Base-by-base conservation (phyloP, 2,888 invertebrate genomes). In the Eledona agricola region DNA sequence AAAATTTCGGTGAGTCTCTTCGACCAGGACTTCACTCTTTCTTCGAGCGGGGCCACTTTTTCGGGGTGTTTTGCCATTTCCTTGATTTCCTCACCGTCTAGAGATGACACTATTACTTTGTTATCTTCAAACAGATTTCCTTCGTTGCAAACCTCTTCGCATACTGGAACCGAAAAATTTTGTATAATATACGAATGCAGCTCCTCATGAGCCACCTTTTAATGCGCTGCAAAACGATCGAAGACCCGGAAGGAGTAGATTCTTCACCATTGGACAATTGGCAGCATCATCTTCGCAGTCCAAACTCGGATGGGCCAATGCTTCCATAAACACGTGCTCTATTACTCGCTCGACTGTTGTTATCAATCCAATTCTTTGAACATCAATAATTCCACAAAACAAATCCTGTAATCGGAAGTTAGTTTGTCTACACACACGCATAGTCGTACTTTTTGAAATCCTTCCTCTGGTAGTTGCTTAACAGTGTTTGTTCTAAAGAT, bases 261-360 rank as follows among this genome's bases (percentile, higher is more conserved):
- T 90, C 71, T 92, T 90, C 2, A 93, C 89, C 69, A 92, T 86
- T 0, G 89, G 87, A 66, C 90, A 90, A 54, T 83, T 83, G 0
- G 86, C 81, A 55, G 89, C 88, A 63, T 92, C 90, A 58, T 92
- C 90, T 45, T 93, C 92, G 0, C 87, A 87, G 62, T 93, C 91
- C 4, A 81, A 79, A 63, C 86, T 86, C 0, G 91, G 90, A 73
- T 89, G 89, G 0, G 91, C 90, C 31, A 93, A 77, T 0, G 93
- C 92, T 66, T 93, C 93, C 87, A 96, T 90, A 67, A 93, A 93
- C 7, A 96, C 91, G 67, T 87, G 84, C 64, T 94, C 91, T 72
- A 96, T 87, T 5, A 93, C 87, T 19, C 93, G 83, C 72, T 95
- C 93, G 58, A 96, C 87, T 1, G 92, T 89, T 1, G 92, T 88